Base-by-base conservation (phyloP, 2,797 vertebrate species). In the Hemibagrus guttatus region DNA sequence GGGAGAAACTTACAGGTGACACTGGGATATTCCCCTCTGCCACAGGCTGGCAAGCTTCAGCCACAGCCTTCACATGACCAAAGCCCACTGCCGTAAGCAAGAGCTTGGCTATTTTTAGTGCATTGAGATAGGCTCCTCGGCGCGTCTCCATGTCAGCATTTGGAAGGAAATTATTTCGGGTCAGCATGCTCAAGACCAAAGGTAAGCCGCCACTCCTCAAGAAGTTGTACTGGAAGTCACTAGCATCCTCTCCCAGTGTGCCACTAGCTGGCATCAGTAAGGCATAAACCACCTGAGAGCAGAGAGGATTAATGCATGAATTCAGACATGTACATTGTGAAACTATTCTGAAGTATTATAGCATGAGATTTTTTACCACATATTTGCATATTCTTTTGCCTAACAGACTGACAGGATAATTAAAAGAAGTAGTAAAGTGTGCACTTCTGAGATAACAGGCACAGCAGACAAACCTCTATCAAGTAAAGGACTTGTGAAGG, bases 401-500 rank as follows among this genome's bases (percentile, higher is more conserved):
- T 0, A 46, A 84, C 69, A 85, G 39, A 76, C 1, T 3, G 61
- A 49, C 14, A 49, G 23, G 8, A 17, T 13, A 49, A 52, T 52
- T 66, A 31, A 66, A 59, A 59, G 19, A 21, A 19, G 12, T 56
- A 52, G 7, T 35, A 2, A 54, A 42, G 17, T 56, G n/a, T 58
- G 54, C 9, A 78, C 17, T 58, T 79, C 28, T 79, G 59, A 81
- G 79, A 63, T 23, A 81, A 64, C 11, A 11, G 31, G 28, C 16
- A 7, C 3, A 35, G 39, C 7, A 3, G 74, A 96, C 97, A 81
- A 91, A 99, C 98, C 98, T 99, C 98, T 88, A 98, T 99, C 93
- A 99, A 95, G 94, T 99, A 99, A 87, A 99, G 97, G 95, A 99
- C 98, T 98, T 99, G 98, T 93, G 98, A 99, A 80, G 97, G 97